Evolutionary conservation across 2,797 vertebrate species (phyloP).

Genomic region (Oryzias dopingdopingensis): DNA sequence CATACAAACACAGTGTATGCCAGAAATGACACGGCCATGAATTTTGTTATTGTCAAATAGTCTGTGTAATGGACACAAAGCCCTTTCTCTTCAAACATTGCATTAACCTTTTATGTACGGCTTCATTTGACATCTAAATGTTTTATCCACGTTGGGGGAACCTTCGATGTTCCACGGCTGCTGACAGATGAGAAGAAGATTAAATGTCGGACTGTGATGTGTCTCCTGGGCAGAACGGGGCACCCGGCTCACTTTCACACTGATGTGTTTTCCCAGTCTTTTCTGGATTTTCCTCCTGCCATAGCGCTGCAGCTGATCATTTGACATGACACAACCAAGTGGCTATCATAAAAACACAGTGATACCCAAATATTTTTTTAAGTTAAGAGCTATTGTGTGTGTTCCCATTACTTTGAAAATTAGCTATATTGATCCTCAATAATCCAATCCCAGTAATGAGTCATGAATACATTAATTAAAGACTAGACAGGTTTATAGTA

Average conservation of each 20-base stretch:
- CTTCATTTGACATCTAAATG: slow-evolving; percentile 3
- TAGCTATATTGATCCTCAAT: too few species aligned
- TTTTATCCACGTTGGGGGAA: slow-evolving; percentile 15
- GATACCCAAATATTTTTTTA: too few species aligned
- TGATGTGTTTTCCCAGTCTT: slow-evolving; percentile 29
- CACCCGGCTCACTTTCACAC: slow-evolving; percentile 31
- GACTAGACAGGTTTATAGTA: too few species aligned
- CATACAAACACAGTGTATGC: too few species aligned
- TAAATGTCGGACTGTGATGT: slow-evolving; percentile 17
- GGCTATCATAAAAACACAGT: slow-evolving; percentile 4
- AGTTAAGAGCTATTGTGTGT: too few species aligned
- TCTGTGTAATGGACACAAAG: background rate
- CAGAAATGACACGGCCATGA: background rate
- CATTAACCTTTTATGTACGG: slow-evolving; percentile 1
- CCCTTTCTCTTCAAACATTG: background rate
- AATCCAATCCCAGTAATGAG: too few species aligned
- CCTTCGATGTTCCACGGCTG: slow-evolving; percentile 10
- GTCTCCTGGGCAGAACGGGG: slow-evolving; percentile 24
- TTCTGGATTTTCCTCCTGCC: slow-evolving; percentile 14
- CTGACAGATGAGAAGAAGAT: slow-evolving; percentile 29
- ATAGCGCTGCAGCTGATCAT: slow-evolving; percentile 10
- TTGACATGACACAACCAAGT: slow-evolving; percentile 9
- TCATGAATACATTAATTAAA: too few species aligned
- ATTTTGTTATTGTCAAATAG: slow-evolving; percentile 3
- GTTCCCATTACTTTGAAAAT: too few species aligned